These are phyloP conservation scores for Ptilodon capucinus DNA, from an alignment of 2,888 invertebrate species.

Conservation along the genomic window DNA sequence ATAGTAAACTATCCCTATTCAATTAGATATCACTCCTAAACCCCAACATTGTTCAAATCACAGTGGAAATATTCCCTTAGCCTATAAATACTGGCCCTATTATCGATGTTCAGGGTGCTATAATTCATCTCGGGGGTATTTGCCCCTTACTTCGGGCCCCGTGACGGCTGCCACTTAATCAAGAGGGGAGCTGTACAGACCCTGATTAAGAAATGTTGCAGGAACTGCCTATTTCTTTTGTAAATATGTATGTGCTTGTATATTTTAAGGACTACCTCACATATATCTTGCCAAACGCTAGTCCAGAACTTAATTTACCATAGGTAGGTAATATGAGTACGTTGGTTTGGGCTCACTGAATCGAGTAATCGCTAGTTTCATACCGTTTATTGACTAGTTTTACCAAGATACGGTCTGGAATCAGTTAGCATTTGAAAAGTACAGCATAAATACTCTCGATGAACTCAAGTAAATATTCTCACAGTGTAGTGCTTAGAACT, in stretches of 20 bases:
- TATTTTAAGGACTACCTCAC: background rate
- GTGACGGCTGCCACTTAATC: background rate
- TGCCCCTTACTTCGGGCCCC: background rate
- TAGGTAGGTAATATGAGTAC: too few species aligned
- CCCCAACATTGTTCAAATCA: background rate
- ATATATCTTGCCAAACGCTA: background rate
- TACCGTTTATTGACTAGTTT: too few species aligned
- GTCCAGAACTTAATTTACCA: too few species aligned
- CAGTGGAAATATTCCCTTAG: background rate
- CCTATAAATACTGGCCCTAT: background rate
- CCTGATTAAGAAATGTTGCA: background rate
- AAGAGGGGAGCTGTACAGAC: background rate
- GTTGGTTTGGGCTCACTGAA: too few species aligned
- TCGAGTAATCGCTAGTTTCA: too few species aligned
- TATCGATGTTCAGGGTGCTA: slow-evolving; percentile 1
- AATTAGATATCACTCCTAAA: background rate
- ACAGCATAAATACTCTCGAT: too few species aligned
- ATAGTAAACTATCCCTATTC: background rate
- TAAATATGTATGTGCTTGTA: background rate
- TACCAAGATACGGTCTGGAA: too few species aligned
- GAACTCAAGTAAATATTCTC: background rate
- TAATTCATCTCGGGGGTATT: background rate
- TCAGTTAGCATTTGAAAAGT: too few species aligned
- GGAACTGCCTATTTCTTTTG: background rate
- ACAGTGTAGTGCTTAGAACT: slow-evolving; percentile 13